Conservation (phyloP, 2,888 invertebrate species). For the Synanthedon andrenaeformis region DNA sequence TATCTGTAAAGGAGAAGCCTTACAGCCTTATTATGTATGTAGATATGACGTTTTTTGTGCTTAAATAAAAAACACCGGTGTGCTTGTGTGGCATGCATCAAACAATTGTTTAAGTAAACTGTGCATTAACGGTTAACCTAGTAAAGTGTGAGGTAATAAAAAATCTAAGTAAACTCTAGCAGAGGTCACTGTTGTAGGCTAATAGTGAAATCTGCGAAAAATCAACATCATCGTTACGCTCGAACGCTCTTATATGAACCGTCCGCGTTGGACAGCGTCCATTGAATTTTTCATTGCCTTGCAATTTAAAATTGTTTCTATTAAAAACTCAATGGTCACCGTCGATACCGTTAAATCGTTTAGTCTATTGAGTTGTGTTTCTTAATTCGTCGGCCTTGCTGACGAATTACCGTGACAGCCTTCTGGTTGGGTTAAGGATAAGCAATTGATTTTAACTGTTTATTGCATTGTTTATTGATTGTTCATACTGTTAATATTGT, state of each 20-base stretch:
- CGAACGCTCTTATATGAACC: neutral
- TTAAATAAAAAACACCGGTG: too few relatives aligned
- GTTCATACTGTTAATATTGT: neutral
- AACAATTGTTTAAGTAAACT: neutral
- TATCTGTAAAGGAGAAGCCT: too few relatives aligned
- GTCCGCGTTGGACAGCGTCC: neutral
- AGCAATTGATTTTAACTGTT: conserved; percentile 5
- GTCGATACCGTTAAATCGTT: too few relatives aligned
- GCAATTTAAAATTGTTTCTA: too few relatives aligned
- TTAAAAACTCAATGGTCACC: too few relatives aligned
- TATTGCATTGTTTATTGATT: neutral
- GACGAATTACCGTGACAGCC: conserved; percentile 24
- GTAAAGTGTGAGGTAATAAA: neutral
- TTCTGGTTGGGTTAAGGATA: conserved; percentile 33
- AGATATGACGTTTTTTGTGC: too few relatives aligned
- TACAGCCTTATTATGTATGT: too few relatives aligned
- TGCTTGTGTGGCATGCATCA: neutral
- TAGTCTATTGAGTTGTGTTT: too few relatives aligned
- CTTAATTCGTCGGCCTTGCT: conserved; percentile 33
- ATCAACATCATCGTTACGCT: neutral
- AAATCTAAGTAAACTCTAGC: neutral
- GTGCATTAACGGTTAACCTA: neutral
- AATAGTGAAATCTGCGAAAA: neutral
- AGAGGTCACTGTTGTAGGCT: neutral
- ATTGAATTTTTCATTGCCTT: neutral